Conservation (phyloP, 2,888 invertebrate species). For the Ethmia dodecea region DNA sequence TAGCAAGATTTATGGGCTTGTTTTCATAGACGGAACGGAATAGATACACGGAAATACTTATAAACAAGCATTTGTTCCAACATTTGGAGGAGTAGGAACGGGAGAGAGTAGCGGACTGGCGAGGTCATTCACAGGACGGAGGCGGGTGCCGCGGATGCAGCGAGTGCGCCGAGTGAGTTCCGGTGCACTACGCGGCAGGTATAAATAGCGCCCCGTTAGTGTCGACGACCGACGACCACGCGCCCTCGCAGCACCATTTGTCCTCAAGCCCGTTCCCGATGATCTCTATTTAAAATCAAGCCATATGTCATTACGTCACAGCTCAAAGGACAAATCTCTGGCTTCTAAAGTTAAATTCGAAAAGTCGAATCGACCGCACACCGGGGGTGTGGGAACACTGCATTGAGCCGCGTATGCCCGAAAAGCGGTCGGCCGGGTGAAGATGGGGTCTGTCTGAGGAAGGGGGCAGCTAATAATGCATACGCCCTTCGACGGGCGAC, state of each 20-base stretch:
- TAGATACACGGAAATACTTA: neutral
- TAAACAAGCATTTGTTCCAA: slow-evolving; percentile 1
- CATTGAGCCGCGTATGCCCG: slow-evolving; percentile 29
- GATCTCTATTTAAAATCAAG: slow-evolving; percentile 46
- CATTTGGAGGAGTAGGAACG: slow-evolving; percentile 12
- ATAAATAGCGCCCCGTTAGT: slow-evolving; percentile 77
- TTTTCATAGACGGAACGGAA: slow-evolving; percentile 2
- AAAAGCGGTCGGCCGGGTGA: slow-evolving; percentile 18
- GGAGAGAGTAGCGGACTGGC: slow-evolving; percentile 26
- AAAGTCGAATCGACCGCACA: slow-evolving; percentile 29
- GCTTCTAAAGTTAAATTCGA: slow-evolving; percentile 26
- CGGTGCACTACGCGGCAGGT: slow-evolving; percentile 74
- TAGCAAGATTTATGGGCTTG: slow-evolving; percentile 8
- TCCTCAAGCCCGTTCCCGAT: slow-evolving; percentile 41
- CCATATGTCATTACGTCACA: slow-evolving; percentile 35
- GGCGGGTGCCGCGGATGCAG: slow-evolving; percentile 65
- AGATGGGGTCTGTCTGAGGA: slow-evolving; percentile 28
- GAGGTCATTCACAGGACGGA: slow-evolving; percentile 72
- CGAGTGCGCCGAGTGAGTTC: slow-evolving; percentile 72
- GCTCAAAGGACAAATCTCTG: slow-evolving; percentile 24
- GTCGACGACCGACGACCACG: slow-evolving; percentile 77
- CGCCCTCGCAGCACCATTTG: slow-evolving; percentile 46
- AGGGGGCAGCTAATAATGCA: slow-evolving; percentile 57
- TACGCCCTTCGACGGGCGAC: slow-evolving; percentile 56
- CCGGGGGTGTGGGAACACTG: slow-evolving; percentile 37